Percentiles rank a stretch among this genome's conserved stretches.
Evolutionary conservation across 2,797 vertebrate genomes (phyloP).

Genomic region (Microcaecilia unicolor): DNA sequence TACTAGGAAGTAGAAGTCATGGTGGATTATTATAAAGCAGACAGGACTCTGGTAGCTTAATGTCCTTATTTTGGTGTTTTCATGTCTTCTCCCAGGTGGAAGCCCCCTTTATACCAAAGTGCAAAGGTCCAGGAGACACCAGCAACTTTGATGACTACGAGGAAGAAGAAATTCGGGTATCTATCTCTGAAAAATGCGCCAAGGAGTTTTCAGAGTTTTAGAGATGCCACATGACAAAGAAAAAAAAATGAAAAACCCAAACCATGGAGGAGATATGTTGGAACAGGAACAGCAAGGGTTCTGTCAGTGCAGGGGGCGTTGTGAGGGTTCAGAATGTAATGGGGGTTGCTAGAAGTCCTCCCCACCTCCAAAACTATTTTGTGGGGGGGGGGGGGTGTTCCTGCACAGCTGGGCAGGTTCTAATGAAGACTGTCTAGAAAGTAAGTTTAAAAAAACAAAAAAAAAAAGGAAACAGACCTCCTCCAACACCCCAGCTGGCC

Average conservation of each 20-base stretch:
- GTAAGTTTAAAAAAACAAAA: no score
- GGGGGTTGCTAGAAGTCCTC: not conserved
- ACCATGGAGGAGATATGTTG: conserved; percentile 15
- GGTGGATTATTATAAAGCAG: no score
- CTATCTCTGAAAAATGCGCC: conserved; percentile 81
- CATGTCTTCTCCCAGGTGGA: conserved; percentile 57
- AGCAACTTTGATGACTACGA: conserved; percentile 92
- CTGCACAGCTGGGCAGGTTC: no score
- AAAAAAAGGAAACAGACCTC: not conserved
- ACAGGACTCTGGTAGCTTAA: no score
- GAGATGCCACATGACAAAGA: conserved; percentile 27
- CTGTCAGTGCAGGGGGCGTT: not conserved
- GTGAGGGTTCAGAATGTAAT: not conserved
- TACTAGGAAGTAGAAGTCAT: no score
- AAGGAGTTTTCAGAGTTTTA: conserved; percentile 91
- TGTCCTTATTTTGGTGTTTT: no score
- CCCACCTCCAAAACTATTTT: no score
- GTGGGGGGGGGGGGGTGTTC: no score
- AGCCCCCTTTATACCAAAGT: conserved; percentile 86
- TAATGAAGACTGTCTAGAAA: no score
- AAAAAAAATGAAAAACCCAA: conserved; percentile 12
- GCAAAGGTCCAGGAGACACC: conserved; percentile 84
- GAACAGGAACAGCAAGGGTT: not conserved
- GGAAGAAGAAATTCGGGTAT: conserved; percentile 82
- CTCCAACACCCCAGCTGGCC: no score